Evolutionary conservation across 2,113 vertebrate species (phyloP), one percentile per base, ranked within the genome.

Genomic region (Fregata magnificens): DNA sequence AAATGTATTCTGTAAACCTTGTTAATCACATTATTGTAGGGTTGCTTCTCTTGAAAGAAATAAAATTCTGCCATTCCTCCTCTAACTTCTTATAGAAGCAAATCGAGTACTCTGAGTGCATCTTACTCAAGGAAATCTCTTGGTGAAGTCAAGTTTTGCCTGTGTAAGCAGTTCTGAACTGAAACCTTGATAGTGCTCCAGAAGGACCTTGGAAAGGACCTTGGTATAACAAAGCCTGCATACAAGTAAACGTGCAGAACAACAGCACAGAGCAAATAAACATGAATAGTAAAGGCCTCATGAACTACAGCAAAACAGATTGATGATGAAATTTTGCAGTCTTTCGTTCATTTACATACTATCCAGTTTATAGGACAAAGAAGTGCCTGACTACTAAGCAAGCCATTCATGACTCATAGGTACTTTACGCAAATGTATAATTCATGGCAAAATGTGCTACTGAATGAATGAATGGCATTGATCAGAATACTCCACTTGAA

Each of bases 301-400:
- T 77, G 90, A 97, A 67, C 61, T 90, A 61, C 26, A 78, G 34
- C 26, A 74, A 78, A 89, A 77, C 8, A 76, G 52, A 65, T 34
- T 92, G 81, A 49, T n/a, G 61, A 70, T 52, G 45, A 96, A 61
- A 69, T 89, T 95, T 90, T 85, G 58, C 32, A 63, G 61, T 79
- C 71, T 59, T 79, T 31, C 13, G 34, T 83, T 96, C 69, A 87
- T 96, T 96, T 93, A 56, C 78, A 69, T 81, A 47, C 94, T 92
- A 52, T n/a, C 52, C 92, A 83, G 42, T 86, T 94, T 83, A 62
- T 63, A 73, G 81, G 91, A 80, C 88, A 83, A 91, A 93, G 65
- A 66, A 69, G 59, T 9, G 9, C 16, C 71, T 90, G 63, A 71
- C 13, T 87, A 38, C 69, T 76, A 70, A 95, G 26, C 25, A 91